These are phyloP conservation scores for Bombus breviceps DNA, from an alignment of 1,140 invertebrate species.

Conservation along the genomic window DNA sequence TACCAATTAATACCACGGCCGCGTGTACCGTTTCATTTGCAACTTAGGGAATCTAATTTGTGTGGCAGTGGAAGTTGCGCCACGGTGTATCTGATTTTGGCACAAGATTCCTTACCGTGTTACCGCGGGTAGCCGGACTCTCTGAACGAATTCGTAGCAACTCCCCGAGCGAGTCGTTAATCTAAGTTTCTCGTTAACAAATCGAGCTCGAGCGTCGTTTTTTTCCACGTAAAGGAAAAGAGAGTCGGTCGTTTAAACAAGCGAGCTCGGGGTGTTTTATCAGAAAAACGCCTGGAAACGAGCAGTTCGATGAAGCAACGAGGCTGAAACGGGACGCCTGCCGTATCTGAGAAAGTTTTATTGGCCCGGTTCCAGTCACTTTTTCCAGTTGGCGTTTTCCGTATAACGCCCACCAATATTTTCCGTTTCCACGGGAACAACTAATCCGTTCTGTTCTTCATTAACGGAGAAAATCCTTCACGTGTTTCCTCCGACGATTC, in stretches of 20 bases:
- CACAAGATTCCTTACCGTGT: constrained; percentile 26
- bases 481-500: constrained; percentile 26
- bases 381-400: constrained; percentile 24
- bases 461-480: constrained; percentile 54
- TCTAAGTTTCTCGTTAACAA: constrained; percentile 46
- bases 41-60: constrained; percentile 41
- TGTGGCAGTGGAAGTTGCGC: constrained; percentile 8
- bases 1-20: constrained; percentile 32
- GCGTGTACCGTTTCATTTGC: constrained; percentile 26
- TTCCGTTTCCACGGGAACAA: constrained; percentile 29
- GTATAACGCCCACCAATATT: constrained; percentile 29
- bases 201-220: constrained; percentile 2
- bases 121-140: neutral
- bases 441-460: constrained; percentile 59
- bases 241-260: constrained; percentile 9
- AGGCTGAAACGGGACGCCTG: constrained; percentile 1
- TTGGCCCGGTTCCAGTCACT: constrained; percentile 67
- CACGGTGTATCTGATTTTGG: constrained; percentile 44
- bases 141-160: constrained; percentile 18
- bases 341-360: constrained; percentile 3
- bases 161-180: constrained; percentile 24
- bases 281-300: constrained; percentile 30
- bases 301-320: constrained; percentile 34
- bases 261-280: constrained; percentile 8
- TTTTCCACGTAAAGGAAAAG: neutral